Conservation (phyloP, 2,113 vertebrate genomes). For the Sinosuthora webbiana region DNA sequence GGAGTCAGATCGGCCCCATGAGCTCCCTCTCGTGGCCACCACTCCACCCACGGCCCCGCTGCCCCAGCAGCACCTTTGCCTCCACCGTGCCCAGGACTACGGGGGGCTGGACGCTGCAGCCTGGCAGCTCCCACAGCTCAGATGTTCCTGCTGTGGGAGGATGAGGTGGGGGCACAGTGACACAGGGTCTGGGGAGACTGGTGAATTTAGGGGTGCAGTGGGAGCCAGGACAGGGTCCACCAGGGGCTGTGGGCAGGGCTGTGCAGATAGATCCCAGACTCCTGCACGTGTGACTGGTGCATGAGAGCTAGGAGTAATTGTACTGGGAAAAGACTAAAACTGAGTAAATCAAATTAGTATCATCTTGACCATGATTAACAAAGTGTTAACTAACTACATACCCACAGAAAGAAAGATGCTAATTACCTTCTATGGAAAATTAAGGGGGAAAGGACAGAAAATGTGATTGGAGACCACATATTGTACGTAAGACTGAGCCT, state of each 20-base stretch:
- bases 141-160: background rate
- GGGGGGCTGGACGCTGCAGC: rapidly evolving
- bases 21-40: constrained; percentile 15
- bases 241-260: background rate
- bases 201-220: background rate
- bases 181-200: background rate
- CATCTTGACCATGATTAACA: background rate
- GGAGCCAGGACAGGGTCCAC: background rate
- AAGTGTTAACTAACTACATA: constrained; percentile 38
- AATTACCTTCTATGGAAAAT: constrained; percentile 36
- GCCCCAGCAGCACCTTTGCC: background rate
- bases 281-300: background rate
- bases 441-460: background rate
- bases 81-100: rapidly evolving
- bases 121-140: background rate
- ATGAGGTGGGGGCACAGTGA: too few species aligned
- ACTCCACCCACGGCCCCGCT: rapidly evolving
- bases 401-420: constrained; percentile 11
- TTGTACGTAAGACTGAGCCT: constrained; percentile 30
- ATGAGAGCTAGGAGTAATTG: background rate
- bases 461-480: constrained; percentile 23
- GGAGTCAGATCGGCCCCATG: background rate
- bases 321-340: background rate
- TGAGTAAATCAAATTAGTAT: background rate
- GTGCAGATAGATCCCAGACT: background rate